phyloP scores from a whole-genome alignment of 2,797 vertebrate genomes.

The Euthynnus affinis region DNA sequence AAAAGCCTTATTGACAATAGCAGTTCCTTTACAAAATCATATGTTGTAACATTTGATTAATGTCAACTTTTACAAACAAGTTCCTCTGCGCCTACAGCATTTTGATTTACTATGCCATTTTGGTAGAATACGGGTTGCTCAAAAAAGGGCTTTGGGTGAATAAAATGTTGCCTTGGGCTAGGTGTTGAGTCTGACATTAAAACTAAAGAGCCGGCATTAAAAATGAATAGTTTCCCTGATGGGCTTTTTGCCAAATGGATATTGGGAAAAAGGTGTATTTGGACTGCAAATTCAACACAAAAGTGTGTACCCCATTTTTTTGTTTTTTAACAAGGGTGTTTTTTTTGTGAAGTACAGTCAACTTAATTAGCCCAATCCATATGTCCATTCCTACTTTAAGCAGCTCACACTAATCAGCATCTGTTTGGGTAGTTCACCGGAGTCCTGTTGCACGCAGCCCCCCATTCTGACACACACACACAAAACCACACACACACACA shows the following conservation, averaged over 20 bases:
- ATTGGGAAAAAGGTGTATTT: conserved; percentile 11
- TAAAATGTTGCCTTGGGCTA: conserved; percentile 46
- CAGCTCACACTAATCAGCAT: conserved; percentile 84
- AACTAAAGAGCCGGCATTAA: conserved; percentile 45
- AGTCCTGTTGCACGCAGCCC: conserved; percentile 76
- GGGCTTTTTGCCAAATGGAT: conserved; percentile 47
- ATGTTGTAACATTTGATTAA: conserved; percentile 21
- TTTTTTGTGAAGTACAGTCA: conserved; percentile 62
- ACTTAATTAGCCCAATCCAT: conserved; percentile 79
- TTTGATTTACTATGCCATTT: conserved; percentile 46
- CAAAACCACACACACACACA: conserved; percentile 24
- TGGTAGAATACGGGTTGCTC: conserved; percentile 21
- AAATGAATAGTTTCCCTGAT: conserved; percentile 55
- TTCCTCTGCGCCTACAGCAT: conserved; percentile 12
- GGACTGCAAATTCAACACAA: conserved; percentile 28
- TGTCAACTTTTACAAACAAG: conserved; percentile 25
- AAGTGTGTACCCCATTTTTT: conserved; percentile 28
- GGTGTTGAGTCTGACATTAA: conserved; percentile 46
- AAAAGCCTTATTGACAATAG: conserved; percentile 7
- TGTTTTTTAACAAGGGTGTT: conserved; percentile 9
- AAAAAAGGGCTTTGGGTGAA: conserved; percentile 36
- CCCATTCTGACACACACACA: conserved; percentile 43
- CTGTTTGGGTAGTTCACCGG: conserved; percentile 77
- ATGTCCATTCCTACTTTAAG: conserved; percentile 81
- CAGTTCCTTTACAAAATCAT: conserved; percentile 23